Conservation (phyloP, 2,797 vertebrate species). For the Luscinia megarhynchos region DNA sequence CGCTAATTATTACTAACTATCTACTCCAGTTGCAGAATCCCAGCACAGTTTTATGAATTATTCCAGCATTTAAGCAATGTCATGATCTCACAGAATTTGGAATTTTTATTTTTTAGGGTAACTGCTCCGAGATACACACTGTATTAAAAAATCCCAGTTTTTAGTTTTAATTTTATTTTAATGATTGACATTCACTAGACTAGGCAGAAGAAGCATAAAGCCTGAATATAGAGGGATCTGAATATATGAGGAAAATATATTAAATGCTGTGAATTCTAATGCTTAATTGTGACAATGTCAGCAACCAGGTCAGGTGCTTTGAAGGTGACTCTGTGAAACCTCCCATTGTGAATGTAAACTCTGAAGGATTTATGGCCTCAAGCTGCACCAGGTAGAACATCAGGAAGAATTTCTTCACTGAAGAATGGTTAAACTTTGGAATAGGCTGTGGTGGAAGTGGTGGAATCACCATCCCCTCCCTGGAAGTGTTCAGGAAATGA, state of each 20-base stretch:
- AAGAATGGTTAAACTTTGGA: neutral
- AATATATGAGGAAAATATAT: neutral
- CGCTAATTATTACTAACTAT: neutral
- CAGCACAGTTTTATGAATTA: neutral
- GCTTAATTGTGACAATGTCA: neutral
- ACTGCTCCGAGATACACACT: neutral
- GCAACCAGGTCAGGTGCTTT: neutral
- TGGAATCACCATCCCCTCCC: neutral
- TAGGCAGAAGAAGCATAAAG: neutral
- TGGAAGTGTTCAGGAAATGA: neutral
- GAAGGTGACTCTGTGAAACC: neutral
- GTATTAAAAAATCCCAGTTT: neutral
- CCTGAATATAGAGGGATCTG: neutral
- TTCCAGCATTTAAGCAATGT: neutral
- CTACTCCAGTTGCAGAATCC: neutral
- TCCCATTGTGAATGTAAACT: neutral
- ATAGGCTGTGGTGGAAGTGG: neutral
- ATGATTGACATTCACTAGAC: neutral
- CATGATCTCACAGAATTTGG: neutral
- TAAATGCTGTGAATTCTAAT: neutral
- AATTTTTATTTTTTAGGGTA: neutral
- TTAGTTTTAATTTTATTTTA: neutral
- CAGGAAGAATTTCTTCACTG: neutral
- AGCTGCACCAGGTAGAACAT: neutral
- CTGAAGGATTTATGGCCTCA: neutral